Evolutionary conservation across 2,888 invertebrate species (phyloP), one percentile per base, ranked within the genome.

Genomic region (Thecocarcelia acutangulata): DNA sequence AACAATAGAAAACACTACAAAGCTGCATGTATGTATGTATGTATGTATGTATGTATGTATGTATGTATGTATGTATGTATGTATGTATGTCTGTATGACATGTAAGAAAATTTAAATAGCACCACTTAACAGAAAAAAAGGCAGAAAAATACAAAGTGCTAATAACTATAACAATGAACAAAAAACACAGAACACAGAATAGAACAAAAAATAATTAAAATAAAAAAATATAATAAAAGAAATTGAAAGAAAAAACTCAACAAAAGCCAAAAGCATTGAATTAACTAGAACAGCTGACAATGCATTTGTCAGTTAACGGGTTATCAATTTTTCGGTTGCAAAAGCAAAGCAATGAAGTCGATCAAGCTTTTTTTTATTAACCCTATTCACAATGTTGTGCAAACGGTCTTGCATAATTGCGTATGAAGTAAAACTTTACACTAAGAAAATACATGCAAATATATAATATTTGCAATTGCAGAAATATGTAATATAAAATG

Each of bases 201-300:
- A 42, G 1, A 58, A 52, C 15, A 56, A 66, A 40, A 79, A 52
- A 5, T 12, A 37, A 33, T 5, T 13, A 56, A 54, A 50, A 17
- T 37, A 61, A 6, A 56, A 54, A 15, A 24, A 11, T 24, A 24
- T 5, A 24, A n/a, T n/a, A n/a, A n/a, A n/a, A n/a, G n/a, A n/a
- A n/a, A 3, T 24, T 24, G 33, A 15, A 54, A 52, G 17, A 28
- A 66, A 66, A 64, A 3, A 28, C 17, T 40, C 11, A 78, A 66
- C 42, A 70, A 66, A 59, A 76, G 66, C 52, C 68, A 73, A 69
- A 73, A 82, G 58, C 64, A 64, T 78, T 74, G 73, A 82, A 77
- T 40, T 59, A 82, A 82, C 64, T 82, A 78, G 82, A 82, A 74
- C 82, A 82, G 82, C 74, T 82, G 82, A 82, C 78, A 74, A 28